Base-by-base conservation (phyloP, 1,140 invertebrate species). In the Trinorchestia longiramus region DNA sequence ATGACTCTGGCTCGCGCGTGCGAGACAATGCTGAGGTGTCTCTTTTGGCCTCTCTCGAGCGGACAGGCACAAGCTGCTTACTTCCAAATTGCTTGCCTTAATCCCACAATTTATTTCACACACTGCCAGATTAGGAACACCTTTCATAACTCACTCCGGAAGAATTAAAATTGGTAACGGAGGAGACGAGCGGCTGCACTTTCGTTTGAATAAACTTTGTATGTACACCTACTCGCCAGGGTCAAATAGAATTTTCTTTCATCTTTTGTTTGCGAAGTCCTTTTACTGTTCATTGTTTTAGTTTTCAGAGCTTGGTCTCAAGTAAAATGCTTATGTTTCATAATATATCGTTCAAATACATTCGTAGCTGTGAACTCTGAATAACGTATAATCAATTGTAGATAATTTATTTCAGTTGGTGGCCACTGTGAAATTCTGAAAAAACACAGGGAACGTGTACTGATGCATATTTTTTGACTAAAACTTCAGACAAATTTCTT, bases 21-120 rank as follows among this genome's bases (percentile, higher is more conserved):
- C 92, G 92, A 94, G 43, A 94, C 92, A 94, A 94, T 94, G 40
- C 44, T 44, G 92, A 94, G 92, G 92, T 94, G 92, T 94, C 92
- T 36, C 43, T 19, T 1, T 47, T 11, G 3, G 19, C 28, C 44
- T 47, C 36, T 94, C 88, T 94, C 92, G 6, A 44, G 92, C 43
- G 92, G 92, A 43, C 92, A 45, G 44, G 44, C 92, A 8, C 92
- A 94, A 94, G 92, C 43, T 40, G 43, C 41, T 94, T 94, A 94
- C 36, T 43, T 11, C 43, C 36, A 47, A 94, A 94, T 47, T 94
- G 36, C 92, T 47, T 44, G 43, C 43, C 36, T 47, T 94, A 94
- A 94, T 94, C 92, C 43, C 92, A 94, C 44, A 94, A 45, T 94
- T 94, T 94, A 94, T 94, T 94, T 42, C 62, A 77, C 62, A 77